Conservation (phyloP, 2,888 invertebrate genomes). For the Acheta domesticus region DNA sequence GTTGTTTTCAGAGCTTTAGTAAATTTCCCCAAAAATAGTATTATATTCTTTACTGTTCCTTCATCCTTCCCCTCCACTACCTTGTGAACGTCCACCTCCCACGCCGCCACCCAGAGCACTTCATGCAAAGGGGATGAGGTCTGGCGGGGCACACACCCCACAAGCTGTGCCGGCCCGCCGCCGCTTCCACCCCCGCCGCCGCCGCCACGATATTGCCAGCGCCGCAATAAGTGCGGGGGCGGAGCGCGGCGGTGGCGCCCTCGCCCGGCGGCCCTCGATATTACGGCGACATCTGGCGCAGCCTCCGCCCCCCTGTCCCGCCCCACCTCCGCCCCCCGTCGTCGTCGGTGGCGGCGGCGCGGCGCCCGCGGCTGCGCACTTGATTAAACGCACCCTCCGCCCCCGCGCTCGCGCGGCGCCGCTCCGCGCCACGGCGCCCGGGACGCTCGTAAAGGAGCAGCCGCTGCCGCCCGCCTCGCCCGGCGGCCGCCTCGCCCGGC, state of each 20-base stretch:
- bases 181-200: neutral
- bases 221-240: slow-evolving; percentile 27
- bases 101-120: neutral
- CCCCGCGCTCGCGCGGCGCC: neutral
- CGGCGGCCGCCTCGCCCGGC: too few species aligned
- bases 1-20: too few species aligned
- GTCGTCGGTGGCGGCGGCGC: neutral
- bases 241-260: neutral
- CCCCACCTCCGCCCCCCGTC: neutral
- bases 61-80: neutral
- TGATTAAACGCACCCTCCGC: neutral
- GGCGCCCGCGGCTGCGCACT: neutral
- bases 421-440: too few species aligned
- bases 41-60: too few species aligned
- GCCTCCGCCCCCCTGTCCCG: neutral
- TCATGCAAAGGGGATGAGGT: neutral
- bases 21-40: too few species aligned
- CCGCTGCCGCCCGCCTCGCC: neutral
- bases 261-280: neutral
- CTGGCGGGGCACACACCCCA: neutral
- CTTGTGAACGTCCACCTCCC: neutral
- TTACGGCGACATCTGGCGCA: slow-evolving; percentile 10
- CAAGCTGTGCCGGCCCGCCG: slow-evolving; percentile 23
- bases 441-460: slow-evolving; percentile 20
- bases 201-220: slow-evolving; percentile 20